Evolutionary conservation across 2,797 vertebrate genomes (phyloP).

Genomic region (Orestias chungarensis): DNA sequence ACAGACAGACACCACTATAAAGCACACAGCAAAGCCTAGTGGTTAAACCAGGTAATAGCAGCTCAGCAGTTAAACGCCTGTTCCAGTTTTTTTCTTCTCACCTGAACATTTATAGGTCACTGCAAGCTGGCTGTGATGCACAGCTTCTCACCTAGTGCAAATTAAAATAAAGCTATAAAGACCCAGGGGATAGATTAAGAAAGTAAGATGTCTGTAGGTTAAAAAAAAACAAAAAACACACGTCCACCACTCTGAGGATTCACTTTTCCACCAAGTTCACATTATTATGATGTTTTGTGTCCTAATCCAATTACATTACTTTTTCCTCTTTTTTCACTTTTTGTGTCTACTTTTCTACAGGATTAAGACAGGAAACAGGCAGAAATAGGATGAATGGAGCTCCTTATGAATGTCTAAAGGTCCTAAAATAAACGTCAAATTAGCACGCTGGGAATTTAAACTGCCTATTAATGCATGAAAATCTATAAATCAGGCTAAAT

Average conservation of each 20-base stretch:
- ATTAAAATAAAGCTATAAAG: not conserved
- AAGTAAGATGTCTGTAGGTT: not conserved
- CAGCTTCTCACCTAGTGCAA: not conserved
- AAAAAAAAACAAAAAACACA: no score
- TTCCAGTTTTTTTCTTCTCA: not conserved
- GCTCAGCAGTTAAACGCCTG: not conserved
- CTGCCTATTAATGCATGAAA: no score
- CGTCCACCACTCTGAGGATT: not conserved
- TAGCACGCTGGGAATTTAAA: not conserved
- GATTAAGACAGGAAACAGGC: not conserved
- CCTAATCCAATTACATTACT: no score
- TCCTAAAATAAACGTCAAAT: not conserved
- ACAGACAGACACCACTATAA: not conserved
- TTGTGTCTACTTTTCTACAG: not conserved
- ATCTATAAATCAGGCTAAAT: no score
- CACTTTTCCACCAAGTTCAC: not conserved
- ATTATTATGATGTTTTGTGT: no score
- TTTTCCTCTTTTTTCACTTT: not conserved
- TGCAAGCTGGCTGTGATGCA: not conserved
- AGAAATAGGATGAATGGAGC: not conserved
- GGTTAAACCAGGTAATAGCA: not conserved
- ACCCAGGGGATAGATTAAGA: not conserved
- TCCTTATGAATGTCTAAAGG: not conserved
- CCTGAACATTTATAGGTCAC: not conserved
- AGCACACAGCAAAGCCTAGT: not conserved